These are phyloP conservation scores for Hanleya hanleyi DNA, from an alignment of 2,888 invertebrate genomes.

Conservation along the genomic window DNA sequence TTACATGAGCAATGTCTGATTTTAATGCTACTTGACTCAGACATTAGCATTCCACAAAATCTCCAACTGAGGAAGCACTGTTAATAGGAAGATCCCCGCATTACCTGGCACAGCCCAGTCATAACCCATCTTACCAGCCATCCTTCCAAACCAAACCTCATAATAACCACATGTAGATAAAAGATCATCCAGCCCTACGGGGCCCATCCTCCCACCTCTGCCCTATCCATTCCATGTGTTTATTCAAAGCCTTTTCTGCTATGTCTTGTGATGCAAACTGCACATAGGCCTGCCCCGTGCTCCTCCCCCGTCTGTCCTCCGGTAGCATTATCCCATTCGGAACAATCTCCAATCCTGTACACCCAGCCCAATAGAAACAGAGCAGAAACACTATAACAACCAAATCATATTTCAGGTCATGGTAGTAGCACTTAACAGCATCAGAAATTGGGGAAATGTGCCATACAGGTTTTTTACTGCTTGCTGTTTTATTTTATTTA, in stretches of 20 bases:
- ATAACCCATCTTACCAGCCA: not conserved
- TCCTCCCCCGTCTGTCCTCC: constrained; percentile 96
- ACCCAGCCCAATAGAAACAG: constrained; percentile 46
- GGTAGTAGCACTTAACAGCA: too few species aligned
- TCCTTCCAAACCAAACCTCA: not conserved
- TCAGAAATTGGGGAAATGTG: too few species aligned
- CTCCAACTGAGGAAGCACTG: too few species aligned
- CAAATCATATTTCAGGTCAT: too few species aligned
- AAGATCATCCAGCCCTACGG: not conserved
- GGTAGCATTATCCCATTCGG: constrained; percentile 97
- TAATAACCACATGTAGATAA: not conserved
- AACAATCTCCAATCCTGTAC: constrained; percentile 92
- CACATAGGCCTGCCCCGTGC: constrained; percentile 99
- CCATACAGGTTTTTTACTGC: too few species aligned
- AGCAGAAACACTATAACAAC: not conserved
- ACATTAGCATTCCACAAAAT: too few species aligned
- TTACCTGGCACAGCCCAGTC: too few species aligned
- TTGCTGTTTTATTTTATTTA: too few species aligned
- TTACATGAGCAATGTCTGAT: too few species aligned
- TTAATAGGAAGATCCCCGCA: too few species aligned
- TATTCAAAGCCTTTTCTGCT: constrained; percentile 96
- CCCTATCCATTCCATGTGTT: constrained; percentile 98
- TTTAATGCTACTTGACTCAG: too few species aligned
- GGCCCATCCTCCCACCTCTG: constrained; percentile 84
- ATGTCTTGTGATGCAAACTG: constrained; percentile 96